Percentiles rank a stretch among this genome's conserved stretches.
Conservation (phyloP, 1,140 invertebrate species). For the Drosophila micromelanica region DNA sequence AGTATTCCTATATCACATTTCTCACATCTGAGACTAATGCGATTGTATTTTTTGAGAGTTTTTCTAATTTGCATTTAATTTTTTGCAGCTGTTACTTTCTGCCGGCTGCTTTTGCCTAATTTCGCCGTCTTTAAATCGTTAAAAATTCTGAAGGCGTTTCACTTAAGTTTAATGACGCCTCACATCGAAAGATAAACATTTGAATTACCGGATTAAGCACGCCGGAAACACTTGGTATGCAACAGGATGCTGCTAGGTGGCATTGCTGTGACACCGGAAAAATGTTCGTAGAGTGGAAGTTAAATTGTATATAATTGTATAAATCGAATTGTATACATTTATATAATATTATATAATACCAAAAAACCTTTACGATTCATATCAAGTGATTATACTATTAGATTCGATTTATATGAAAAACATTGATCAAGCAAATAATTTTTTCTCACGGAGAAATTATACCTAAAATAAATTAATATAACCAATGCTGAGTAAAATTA, state of each 20-base stretch:
- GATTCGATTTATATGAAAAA: too few relatives aligned
- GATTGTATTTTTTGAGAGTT: slow-evolving; percentile 76
- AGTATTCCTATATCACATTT: slow-evolving; percentile 79
- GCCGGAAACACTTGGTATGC: slow-evolving; percentile 49
- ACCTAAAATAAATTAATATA: too few relatives aligned
- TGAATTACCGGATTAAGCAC: slow-evolving; percentile 50
- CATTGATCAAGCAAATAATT: too few relatives aligned
- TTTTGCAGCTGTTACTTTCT: slow-evolving; percentile 76
- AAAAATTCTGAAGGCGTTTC: slow-evolving; percentile 71
- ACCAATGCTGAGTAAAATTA: too few relatives aligned
- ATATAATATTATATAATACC: too few relatives aligned
- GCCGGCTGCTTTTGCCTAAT: slow-evolving; percentile 35
- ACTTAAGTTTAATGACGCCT: slow-evolving; percentile 71
- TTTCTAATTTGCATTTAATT: slow-evolving; percentile 83
- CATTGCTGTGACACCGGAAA: background rate
- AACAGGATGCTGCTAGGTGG: slow-evolving; percentile 63
- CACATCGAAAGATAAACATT: slow-evolving; percentile 78
- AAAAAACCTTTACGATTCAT: too few relatives aligned
- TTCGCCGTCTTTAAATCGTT: slow-evolving; percentile 67
- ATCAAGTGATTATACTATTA: too few relatives aligned
- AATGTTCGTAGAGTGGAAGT: background rate
- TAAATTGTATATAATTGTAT: too few relatives aligned
- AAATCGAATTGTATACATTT: too few relatives aligned
- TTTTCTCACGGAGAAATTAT: too few relatives aligned
- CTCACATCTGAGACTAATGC: slow-evolving; percentile 83